Evolutionary conservation across 2,797 vertebrate species (phyloP), one percentile per base, ranked within the genome.

Genomic region (Champsocephalus esox): DNA sequence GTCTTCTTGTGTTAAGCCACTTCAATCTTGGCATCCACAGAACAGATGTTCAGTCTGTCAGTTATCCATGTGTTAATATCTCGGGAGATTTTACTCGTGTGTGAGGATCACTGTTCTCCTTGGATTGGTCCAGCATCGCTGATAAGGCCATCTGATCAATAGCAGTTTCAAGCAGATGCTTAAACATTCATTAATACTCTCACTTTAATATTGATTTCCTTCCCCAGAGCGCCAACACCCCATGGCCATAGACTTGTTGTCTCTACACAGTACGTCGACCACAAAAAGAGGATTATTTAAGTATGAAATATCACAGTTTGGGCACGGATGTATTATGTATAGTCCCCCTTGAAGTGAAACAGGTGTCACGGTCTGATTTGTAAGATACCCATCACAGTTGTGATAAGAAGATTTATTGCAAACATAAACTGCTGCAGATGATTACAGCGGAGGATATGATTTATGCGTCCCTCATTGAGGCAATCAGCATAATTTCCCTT

Each of bases 401-500:
- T 86, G 89, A 87, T 88, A 88, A 88, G 79, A 70, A 83, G 86
- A 93, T 92, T 85, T 88, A 92, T 91, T 83, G 73, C 75, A 77
- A 85, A 88, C 76, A 85, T 85, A 87, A 91, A 91, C 80, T 71
- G 77, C 87, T 86, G 83, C 82, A 82, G 78, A 89, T 92, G 89
- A 92, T 93, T 89, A 87, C 81, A 79, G 84, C 62, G 70, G 70
- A 81, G 84, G 69, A 81, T 83, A 75, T 88, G 92, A 94, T 93
- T 90, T 91, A 93, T 92, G 85, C 75, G 71, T 88, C 84, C 80
- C 90, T 91, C 79, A 92, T 82, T 87, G 86, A 91, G 86, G 89
- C 86, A 92, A 93, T 93, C 88, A 90, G 84, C 81, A 87, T 92
- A 84, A 91, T 93, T 92, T 91, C 87, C 87, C 88, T 44, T 59